A percentile compares a stretch with the other conserved stretches of the same genome.
phyloP scores from a whole-genome alignment of 2,888 invertebrate genomes.

The Maniola hyperantus region DNA sequence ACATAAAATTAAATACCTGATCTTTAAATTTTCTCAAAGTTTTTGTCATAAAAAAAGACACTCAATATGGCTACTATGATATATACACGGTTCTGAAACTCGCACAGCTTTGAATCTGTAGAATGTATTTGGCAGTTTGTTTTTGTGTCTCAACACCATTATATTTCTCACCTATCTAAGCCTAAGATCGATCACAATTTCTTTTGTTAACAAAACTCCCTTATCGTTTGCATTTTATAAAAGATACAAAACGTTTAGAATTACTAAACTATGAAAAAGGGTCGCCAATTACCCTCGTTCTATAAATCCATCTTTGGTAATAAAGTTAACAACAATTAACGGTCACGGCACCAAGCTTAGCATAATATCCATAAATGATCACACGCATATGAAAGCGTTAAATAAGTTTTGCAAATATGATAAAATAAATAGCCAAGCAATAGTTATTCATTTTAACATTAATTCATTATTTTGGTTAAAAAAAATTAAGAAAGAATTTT shows the following conservation, averaged over 20 bases:
- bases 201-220: conserved; percentile 70
- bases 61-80: conserved; percentile 41
- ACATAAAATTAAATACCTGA: conserved; percentile 18
- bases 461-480: conserved; percentile 25
- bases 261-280: conserved; percentile 73
- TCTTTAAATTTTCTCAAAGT: conserved; percentile 16
- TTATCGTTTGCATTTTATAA: conserved; percentile 72
- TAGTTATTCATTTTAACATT: conserved; percentile 35
- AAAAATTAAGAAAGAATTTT: conserved; percentile 20
- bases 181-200: conserved; percentile 77
- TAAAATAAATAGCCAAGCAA: conserved; percentile 38
- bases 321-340: conserved; percentile 74
- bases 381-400: conserved; percentile 37
- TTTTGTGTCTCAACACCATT: conserved; percentile 42
- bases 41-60: conserved; percentile 25
- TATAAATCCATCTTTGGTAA: conserved; percentile 79
- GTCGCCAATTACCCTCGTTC: conserved; percentile 60
- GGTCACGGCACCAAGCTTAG: conserved; percentile 61
- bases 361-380: conserved; percentile 29
- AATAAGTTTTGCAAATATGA: conserved; percentile 32
- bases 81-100: conserved; percentile 51
- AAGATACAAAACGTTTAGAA: conserved; percentile 78
- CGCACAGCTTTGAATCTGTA: conserved; percentile 37
- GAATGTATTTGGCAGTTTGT: conserved; percentile 47
- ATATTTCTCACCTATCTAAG: conserved; percentile 65